Base-by-base conservation (phyloP, 2,888 invertebrate species). In the Mycogona germanica region DNA sequence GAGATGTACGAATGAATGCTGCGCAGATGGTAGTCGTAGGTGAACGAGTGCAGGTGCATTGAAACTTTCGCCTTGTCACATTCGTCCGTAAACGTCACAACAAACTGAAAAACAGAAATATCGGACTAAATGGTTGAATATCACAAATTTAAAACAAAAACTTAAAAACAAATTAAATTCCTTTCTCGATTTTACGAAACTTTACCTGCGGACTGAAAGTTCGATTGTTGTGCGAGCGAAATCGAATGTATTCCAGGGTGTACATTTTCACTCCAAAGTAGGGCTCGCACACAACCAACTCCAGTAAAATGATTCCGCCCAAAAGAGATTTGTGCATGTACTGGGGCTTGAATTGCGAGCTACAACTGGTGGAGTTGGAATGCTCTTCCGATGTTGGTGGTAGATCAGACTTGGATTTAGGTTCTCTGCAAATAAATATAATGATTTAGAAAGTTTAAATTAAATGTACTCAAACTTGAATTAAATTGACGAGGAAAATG, bases 11-110 rank as follows among this genome's bases (percentile, higher is more conserved):
- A 75, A 64, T 79, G 78, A 51, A 83, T 75, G 55, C 77, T 77
- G 35, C 83, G 73, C 55, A 84, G 69, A 66, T 84, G 84, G 67
- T 81, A 84, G 69, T 84, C 84, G 62, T 83, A 83, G 0, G 82
- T 80, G 65, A 84, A 84, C 3, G 84, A 84, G 68, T 84, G 84
- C 51, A 83, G 71, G 67, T 84, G 84, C 73, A 83, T 81, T 56
- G 78, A 72, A 56, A 80, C 76, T 66, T 81, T 82, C 57, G 82
- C 78, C 64, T 78, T 76, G 65, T 83, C 83, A 62, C 78, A 78
- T 64, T 79, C 78, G 62, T 80, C 80, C 62, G 81, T 66, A 64
- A 81, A 81, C 61, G 76, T 76, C 56, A 76, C 64, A 53, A 76
- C 76, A 63, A 78, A 78, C 77, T 79, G 65, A 37, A 68, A 69